phyloP scores from a whole-genome alignment of 2,888 invertebrate species.

The Conus canariensis region DNA sequence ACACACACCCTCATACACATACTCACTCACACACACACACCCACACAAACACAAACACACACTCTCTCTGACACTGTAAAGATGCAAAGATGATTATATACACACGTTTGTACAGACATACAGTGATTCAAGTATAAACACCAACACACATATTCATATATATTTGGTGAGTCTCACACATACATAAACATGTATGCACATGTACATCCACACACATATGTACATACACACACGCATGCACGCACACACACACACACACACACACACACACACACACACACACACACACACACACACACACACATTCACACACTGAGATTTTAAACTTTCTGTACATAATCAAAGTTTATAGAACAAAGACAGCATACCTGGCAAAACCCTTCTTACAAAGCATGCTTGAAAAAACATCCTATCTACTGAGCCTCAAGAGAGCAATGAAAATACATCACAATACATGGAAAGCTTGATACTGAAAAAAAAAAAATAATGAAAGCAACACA shows the following conservation, averaged over 20 bases:
- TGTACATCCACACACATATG: neutral
- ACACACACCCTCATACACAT: neutral
- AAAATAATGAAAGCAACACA: no score
- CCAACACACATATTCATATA: no score
- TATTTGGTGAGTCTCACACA: neutral
- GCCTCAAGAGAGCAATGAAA: no score
- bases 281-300: neutral
- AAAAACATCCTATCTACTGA: no score
- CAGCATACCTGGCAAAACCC: no score
- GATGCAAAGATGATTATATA: neutral
- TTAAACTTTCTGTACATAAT: no score
- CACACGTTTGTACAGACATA: neutral
- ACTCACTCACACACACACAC: neutral
- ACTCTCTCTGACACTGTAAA: neutral
- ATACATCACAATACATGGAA: no score
- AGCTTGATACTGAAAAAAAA: no score
- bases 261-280: neutral
- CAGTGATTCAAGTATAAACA: neutral
- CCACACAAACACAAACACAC: neutral
- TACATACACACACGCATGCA: neutral
- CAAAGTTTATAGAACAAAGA: no score
- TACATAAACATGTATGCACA: neutral
- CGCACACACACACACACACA: neutral
- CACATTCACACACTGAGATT: no score
- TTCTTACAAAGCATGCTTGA: no score